Conservation (phyloP, 2,888 invertebrate species). For the Papilio gigon region DNA sequence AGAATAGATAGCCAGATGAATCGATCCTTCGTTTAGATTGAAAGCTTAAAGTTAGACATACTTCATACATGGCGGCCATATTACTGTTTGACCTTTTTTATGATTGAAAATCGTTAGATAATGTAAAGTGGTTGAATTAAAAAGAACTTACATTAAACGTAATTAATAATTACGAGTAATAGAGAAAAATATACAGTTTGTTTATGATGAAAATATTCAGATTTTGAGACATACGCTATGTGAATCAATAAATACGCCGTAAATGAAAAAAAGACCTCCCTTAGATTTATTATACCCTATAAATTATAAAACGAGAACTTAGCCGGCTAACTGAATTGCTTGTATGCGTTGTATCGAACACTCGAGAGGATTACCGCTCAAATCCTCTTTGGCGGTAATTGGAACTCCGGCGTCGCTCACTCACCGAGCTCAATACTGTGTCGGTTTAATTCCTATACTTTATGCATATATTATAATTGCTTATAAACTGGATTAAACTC, state of each 20-base stretch:
- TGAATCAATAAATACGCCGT: no score
- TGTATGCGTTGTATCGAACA: neutral
- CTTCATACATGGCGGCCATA: no score
- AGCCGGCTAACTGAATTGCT: conserved; percentile 9
- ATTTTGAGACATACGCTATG: neutral
- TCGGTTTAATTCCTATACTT: neutral
- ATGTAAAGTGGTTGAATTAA: no score
- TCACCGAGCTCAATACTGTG: neutral
- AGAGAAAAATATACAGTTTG: neutral
- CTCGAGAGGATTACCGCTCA: neutral
- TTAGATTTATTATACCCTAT: neutral
- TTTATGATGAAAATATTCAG: neutral
- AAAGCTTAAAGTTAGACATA: no score
- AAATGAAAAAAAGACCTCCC: no score
- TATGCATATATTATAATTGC: neutral
- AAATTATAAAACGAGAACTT: neutral
- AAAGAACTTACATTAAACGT: no score
- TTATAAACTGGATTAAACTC: neutral
- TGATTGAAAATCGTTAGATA: no score
- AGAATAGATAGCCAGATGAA: no score
- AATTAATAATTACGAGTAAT: no score
- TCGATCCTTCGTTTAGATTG: no score
- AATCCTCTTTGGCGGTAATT: conserved; percentile 20
- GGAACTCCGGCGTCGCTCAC: neutral
- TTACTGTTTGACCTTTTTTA: no score